Conservation (phyloP, 92 coral and sea anemone genomes). For the Galaxea fascicularis region DNA sequence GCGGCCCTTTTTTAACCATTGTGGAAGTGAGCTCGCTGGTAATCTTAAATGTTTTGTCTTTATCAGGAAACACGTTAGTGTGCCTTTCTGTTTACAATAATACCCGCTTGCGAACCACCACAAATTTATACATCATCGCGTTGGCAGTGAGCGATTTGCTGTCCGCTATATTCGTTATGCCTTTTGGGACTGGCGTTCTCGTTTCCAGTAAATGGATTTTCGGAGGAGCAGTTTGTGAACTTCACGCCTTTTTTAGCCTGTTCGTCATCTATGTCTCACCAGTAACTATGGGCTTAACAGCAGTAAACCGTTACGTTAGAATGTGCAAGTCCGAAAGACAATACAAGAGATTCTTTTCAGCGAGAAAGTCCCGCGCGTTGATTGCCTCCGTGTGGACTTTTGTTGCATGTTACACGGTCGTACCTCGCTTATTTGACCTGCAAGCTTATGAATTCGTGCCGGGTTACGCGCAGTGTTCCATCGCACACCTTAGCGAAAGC, state of each 20-base stretch:
- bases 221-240: conserved; percentile 2
- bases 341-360: neutral
- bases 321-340: neutral
- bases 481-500: conserved; percentile 3
- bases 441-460: conserved; percentile 13
- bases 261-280: conserved; percentile 23
- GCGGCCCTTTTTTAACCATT: neutral
- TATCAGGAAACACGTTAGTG: conserved; percentile 18
- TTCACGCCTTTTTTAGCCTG: conserved; percentile 28
- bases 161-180: conserved; percentile 10
- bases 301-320: conserved; percentile 1
- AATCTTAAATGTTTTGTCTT: conserved; percentile 9
- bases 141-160: conserved; percentile 26
- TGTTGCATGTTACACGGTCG: conserved; percentile 1
- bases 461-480: conserved; percentile 29
- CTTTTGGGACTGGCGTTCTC: conserved; percentile 4
- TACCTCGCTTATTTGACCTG: neutral
- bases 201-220: neutral
- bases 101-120: conserved; percentile 15
- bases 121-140: conserved; percentile 28
- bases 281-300: conserved; percentile 27
- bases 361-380: neutral
- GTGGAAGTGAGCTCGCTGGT: neutral
- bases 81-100: conserved; percentile 25
- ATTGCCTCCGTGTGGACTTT: neutral